Percentiles rank a stretch among this genome's conserved stretches.
These are phyloP conservation scores for Tetragonula carbonaria DNA, from an alignment of 2,888 invertebrate genomes.

Conservation along the genomic window DNA sequence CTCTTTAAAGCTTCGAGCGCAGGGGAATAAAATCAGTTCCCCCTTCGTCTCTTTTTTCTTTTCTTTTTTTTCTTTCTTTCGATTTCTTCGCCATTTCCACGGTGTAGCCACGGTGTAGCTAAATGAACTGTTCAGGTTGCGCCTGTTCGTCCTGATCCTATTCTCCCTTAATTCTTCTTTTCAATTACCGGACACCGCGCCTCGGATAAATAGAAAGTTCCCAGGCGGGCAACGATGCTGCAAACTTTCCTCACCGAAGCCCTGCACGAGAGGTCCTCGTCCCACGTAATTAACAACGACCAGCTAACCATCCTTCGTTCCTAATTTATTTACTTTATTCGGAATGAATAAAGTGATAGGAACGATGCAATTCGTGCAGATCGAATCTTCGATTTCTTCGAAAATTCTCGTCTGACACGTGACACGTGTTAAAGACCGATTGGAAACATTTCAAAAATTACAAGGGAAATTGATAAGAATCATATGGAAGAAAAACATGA, in stretches of 20 bases:
- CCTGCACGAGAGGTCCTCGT: neutral
- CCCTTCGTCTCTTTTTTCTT: neutral
- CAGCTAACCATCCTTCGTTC: neutral
- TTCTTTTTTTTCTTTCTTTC: neutral
- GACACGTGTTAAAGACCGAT: too few relatives aligned
- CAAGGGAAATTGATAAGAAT: too few relatives aligned
- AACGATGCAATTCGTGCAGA: neutral
- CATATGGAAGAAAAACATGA: too few relatives aligned
- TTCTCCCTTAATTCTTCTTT: conserved; percentile 43
- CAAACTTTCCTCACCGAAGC: conserved; percentile 7
- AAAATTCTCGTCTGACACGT: too few relatives aligned
- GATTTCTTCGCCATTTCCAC: neutral
- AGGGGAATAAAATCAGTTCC: conserved; percentile 41
- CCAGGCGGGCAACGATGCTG: neutral
- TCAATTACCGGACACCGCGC: conserved; percentile 44
- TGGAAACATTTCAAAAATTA: too few relatives aligned
- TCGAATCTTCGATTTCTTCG: neutral
- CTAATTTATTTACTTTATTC: neutral
- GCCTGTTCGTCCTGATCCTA: conserved; percentile 15
- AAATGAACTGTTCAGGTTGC: conserved; percentile 52
- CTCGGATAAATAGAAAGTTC: conserved; percentile 27
- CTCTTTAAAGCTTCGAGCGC: conserved; percentile 54
- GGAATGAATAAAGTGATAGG: too few relatives aligned
- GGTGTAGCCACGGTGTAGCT: conserved; percentile 19
- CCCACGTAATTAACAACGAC: conserved; percentile 6